phyloP scores from a whole-genome alignment of 2,113 vertebrate species.

The Eptatretus burgeri region DNA sequence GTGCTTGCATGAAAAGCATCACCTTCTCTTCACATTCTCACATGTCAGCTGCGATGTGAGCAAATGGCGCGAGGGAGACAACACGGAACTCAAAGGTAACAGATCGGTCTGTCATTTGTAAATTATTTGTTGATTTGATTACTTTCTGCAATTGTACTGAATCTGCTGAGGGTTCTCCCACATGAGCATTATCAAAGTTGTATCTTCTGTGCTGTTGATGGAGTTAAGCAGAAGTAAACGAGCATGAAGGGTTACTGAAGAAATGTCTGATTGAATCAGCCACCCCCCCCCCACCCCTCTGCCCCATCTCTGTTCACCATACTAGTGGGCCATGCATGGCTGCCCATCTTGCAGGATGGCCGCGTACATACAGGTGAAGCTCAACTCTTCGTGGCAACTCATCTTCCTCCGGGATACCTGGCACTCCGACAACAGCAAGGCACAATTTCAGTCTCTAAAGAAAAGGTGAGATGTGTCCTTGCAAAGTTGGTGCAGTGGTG shows the following conservation, averaged over 20 bases:
- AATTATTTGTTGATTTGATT: too few relatives aligned
- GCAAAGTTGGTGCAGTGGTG: too few relatives aligned
- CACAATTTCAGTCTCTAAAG: conserved; percentile 12
- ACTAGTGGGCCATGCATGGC: conserved; percentile 60
- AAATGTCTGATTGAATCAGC: too few relatives aligned
- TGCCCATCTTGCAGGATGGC: conserved; percentile 50
- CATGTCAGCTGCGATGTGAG: conserved; percentile 89
- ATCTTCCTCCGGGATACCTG: conserved; percentile 47
- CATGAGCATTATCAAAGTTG: too few relatives aligned
- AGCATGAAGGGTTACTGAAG: too few relatives aligned
- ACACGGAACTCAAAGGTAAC: too few relatives aligned
- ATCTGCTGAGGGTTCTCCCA: too few relatives aligned
- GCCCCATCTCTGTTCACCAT: conserved; percentile 1
- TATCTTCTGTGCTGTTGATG: too few relatives aligned
- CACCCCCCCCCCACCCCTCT: background rate
- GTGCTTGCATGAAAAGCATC: conserved; percentile 72
- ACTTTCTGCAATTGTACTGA: too few relatives aligned
- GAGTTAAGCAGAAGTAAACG: too few relatives aligned
- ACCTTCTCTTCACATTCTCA: conserved; percentile 82
- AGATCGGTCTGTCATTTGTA: too few relatives aligned
- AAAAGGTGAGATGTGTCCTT: too few relatives aligned
- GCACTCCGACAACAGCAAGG: conserved; percentile 34
- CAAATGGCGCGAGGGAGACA: conserved; percentile 11
- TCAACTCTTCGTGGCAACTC: conserved; percentile 46
- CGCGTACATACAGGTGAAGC: conserved; percentile 42